A percentile compares a stretch with the other conserved stretches of the same genome.
These are phyloP conservation scores for Nysson spinosus DNA, from an alignment of 2,888 invertebrate genomes.

Conservation along the genomic window DNA sequence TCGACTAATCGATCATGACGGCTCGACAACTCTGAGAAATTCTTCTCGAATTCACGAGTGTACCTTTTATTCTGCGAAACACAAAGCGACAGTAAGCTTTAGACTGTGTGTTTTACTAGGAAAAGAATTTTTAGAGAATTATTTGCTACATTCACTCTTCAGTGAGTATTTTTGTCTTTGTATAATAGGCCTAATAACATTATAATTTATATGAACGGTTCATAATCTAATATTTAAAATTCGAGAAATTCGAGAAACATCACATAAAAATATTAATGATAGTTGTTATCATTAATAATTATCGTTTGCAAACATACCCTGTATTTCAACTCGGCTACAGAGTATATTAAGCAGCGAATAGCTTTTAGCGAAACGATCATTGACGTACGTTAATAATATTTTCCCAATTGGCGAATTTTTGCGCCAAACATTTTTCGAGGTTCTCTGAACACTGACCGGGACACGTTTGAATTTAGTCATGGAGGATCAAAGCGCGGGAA, in stretches of 20 bases:
- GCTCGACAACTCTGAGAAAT: slow-evolving; percentile 40
- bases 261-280: too few relatives aligned
- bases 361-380: neutral
- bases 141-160: neutral
- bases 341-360: neutral
- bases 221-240: too few relatives aligned
- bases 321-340: too few relatives aligned
- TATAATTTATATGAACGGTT: too few relatives aligned
- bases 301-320: too few relatives aligned
- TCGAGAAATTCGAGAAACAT: too few relatives aligned
- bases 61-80: slow-evolving; percentile 46
- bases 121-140: neutral
- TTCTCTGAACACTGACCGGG: slow-evolving; percentile 16
- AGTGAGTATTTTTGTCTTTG: too few relatives aligned
- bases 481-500: slow-evolving; percentile 49
- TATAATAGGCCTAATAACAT: too few relatives aligned
- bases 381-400: slow-evolving; percentile 8
- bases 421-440: slow-evolving; percentile 13
- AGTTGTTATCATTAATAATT: too few relatives aligned
- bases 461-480: slow-evolving; percentile 17
- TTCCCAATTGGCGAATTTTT: slow-evolving; percentile 12
- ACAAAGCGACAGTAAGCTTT: slow-evolving; percentile 12
- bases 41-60: slow-evolving; percentile 31
- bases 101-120: slow-evolving; percentile 7
- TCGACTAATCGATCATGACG: slow-evolving; percentile 58